A percentile compares a stretch with the other conserved stretches of the same genome.
Conservation (phyloP, 2,888 invertebrate genomes). For the Thecocarcelia acutangulata region DNA sequence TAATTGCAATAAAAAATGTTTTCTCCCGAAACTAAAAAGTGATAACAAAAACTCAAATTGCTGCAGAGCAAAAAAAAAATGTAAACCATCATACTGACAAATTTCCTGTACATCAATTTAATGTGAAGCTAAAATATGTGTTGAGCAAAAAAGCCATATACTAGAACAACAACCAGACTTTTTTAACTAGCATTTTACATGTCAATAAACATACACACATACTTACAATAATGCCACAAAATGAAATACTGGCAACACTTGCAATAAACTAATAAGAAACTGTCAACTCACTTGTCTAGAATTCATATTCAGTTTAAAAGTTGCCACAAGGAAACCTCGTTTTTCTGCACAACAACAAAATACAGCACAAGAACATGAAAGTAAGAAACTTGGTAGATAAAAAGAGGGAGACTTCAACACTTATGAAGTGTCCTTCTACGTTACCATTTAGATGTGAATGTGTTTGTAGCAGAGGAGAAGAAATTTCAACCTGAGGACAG, state of each 20-base stretch:
- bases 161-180: background rate
- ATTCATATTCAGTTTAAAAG: constrained; percentile 42
- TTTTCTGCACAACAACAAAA: constrained; percentile 14
- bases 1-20: constrained; percentile 12
- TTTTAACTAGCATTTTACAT: constrained; percentile 41
- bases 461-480: constrained; percentile 19
- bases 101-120: constrained; percentile 62
- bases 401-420: constrained; percentile 65
- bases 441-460: constrained; percentile 69
- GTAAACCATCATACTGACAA: constrained; percentile 55
- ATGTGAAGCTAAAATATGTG: constrained; percentile 60
- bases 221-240: background rate
- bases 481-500: background rate
- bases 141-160: constrained; percentile 38
- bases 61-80: constrained; percentile 2
- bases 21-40: background rate
- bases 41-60: constrained; percentile 23
- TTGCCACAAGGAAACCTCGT: constrained; percentile 35
- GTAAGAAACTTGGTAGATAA: background rate
- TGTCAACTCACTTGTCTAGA: constrained; percentile 50
- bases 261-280: constrained; percentile 50
- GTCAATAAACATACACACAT: constrained; percentile 1
- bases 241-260: constrained; percentile 18
- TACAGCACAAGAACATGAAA: constrained; percentile 6
- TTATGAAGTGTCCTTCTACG: constrained; percentile 70